Evolutionary conservation across 2,797 vertebrate genomes (phyloP), one percentile per base, ranked within the genome.

Genomic region (Danio kyathit): DNA sequence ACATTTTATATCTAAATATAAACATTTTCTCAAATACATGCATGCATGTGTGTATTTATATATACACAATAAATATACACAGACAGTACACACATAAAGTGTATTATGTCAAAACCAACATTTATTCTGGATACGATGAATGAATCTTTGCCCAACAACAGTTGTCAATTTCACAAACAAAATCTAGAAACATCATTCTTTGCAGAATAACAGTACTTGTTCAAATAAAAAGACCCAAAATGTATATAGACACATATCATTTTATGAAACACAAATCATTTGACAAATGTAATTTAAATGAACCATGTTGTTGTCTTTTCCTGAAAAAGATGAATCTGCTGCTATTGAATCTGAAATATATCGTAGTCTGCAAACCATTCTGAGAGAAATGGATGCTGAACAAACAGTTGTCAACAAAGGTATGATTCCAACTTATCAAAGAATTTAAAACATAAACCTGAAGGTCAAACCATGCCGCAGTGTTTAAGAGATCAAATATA

Each of bases 321-420:
- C 73, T 74, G 48, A 60, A 29, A 60, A 49, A 69, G 54, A 11
- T 74, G 81, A 80, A 63, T 19, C 10, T n/a, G 67, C 86, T 84
- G 92, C 94, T 65, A 84, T 92, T 8, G 97, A 98, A 86, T 91
- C 94, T 0, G 96, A 97, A 81, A 92, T 98, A 63, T 95, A 96
- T 89, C 95, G 95, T 84, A 95, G 95, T 0, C 90, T 99, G 73
- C 95, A 96, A 76, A 94, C 95, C 0, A 90, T 97, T 79, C 90
- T 91, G 41, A 91, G 96, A 17, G 95, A 96, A 60, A 91, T 95
- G 10, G 94, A 95, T 0, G 78, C 85, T 70, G 92, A 92, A 43
- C 88, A 90, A 38, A 82, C 92, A 84, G 91, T 91, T 79, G 87
- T 87, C 0, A 94, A 95, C 89, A 94, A 93, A 94, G 97, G 97